These are phyloP conservation scores for Xanthorhoe designata DNA, from an alignment of 2,888 invertebrate genomes.

Conservation along the genomic window DNA sequence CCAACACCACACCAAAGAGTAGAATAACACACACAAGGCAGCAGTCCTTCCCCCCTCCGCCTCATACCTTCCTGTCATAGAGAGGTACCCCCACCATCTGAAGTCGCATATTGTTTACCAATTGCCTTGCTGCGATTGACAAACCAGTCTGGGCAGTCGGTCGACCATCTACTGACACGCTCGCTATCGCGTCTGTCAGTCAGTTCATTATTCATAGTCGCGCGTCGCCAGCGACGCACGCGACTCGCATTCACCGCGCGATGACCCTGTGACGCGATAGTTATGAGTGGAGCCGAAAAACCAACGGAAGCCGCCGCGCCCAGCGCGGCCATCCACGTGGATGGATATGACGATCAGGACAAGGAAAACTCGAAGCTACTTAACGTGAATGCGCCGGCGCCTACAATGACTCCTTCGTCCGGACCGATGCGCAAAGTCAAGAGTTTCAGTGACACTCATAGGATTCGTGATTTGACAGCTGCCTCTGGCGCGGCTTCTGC, in stretches of 20 bases:
- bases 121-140: constrained; percentile 78
- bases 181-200: constrained; percentile 85
- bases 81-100: constrained; percentile 60
- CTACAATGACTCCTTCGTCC: constrained; percentile 77
- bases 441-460: constrained; percentile 82
- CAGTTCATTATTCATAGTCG: constrained; percentile 69
- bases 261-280: constrained; percentile 82
- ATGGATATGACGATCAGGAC: constrained; percentile 69
- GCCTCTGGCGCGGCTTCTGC: constrained; percentile 81
- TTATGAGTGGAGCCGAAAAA: constrained; percentile 77
- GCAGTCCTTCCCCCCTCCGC: constrained; percentile 56
- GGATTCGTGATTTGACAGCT: constrained; percentile 74
- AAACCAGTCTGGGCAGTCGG: constrained; percentile 75
- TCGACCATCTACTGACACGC: constrained; percentile 89
- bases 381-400: constrained; percentile 63
- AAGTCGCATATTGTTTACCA: constrained; percentile 82
- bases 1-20: constrained; percentile 92
- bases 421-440: constrained; percentile 83
- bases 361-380: constrained; percentile 77
- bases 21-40: constrained; percentile 93
- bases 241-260: constrained; percentile 72
- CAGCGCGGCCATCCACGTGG: constrained; percentile 78
- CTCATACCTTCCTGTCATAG: constrained; percentile 85
- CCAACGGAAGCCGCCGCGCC: constrained; percentile 77
- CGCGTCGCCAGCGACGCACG: constrained; percentile 79